Percentiles rank a stretch among this genome's conserved stretches.
phyloP scores from a whole-genome alignment of 1,140 invertebrate genomes.

The Drosophila pseudoobscura region DNA sequence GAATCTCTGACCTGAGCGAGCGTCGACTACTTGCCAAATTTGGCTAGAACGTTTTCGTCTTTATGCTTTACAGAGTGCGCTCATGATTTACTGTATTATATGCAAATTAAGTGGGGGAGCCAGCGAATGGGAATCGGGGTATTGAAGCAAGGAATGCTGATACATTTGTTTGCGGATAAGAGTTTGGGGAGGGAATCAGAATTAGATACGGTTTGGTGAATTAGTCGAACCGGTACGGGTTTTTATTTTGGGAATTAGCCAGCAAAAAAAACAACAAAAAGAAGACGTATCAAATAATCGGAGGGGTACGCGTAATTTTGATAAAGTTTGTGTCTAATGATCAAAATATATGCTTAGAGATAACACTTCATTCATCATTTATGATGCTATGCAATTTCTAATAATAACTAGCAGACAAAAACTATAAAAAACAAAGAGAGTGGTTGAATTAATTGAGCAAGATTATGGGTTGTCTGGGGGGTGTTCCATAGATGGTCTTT shows the following conservation, averaged over 20 bases:
- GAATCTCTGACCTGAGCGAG: slow-evolving; percentile 31
- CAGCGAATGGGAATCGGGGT: slow-evolving; percentile 11
- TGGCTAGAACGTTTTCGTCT: slow-evolving; percentile 57
- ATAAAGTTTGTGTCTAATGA: slow-evolving; percentile 3
- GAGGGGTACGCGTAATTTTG: slow-evolving; percentile 13
- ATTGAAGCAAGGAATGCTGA: slow-evolving; percentile 37
- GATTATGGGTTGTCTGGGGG: neutral
- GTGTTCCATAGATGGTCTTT: neutral
- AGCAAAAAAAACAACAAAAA: neutral
- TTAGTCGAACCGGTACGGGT: slow-evolving; percentile 32
- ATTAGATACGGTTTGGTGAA: slow-evolving; percentile 70
- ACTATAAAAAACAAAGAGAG: neutral
- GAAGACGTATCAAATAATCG: neutral
- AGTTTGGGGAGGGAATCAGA: slow-evolving; percentile 47
- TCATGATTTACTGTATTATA: slow-evolving; percentile 77
- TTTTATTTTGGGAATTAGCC: slow-evolving; percentile 12
- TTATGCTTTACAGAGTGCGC: slow-evolving; percentile 52
- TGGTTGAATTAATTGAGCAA: slow-evolving; percentile 23
- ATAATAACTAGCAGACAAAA: slow-evolving; percentile 27
- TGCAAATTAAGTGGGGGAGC: slow-evolving; percentile 58
- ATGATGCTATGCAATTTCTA: slow-evolving; percentile 47
- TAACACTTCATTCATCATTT: slow-evolving; percentile 36
- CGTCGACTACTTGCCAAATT: slow-evolving; percentile 55
- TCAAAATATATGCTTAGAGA: slow-evolving; percentile 36
- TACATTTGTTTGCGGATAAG: slow-evolving; percentile 44